Conservation (phyloP, 2,888 invertebrate genomes). For the Lepas anatifera region DNA sequence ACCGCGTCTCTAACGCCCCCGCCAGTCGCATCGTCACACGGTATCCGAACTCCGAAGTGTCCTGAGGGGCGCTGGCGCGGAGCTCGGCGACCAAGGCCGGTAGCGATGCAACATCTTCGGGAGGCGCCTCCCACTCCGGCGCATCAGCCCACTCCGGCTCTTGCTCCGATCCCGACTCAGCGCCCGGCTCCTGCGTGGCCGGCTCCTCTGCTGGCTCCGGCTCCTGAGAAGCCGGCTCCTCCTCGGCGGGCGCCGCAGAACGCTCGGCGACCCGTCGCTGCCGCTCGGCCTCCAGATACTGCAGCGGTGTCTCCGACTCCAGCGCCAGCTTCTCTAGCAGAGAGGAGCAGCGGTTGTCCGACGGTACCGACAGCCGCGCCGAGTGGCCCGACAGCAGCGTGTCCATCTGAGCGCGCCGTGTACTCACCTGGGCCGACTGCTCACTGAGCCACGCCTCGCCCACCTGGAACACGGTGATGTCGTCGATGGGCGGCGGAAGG, state of each 20-base stretch:
- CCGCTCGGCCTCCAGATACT: background rate
- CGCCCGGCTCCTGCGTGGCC: too few species aligned
- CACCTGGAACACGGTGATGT: background rate
- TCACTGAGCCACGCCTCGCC: background rate
- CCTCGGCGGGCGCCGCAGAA: background rate
- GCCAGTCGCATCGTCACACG: background rate
- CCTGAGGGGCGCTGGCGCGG: background rate
- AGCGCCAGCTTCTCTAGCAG: background rate
- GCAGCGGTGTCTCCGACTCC: background rate
- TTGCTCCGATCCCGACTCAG: too few species aligned
- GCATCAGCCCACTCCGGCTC: too few species aligned
- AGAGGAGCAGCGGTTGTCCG: background rate
- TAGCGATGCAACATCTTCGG: too few species aligned
- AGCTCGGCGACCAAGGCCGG: background rate
- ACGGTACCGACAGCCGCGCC: background rate
- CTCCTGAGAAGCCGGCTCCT: background rate
- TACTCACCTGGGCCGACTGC: background rate
- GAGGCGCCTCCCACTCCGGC: background rate
- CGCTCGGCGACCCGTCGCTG: too few species aligned
- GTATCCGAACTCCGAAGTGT: background rate
- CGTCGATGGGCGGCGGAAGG: background rate
- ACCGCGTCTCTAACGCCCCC: background rate
- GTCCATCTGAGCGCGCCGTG: background rate
- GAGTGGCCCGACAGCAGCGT: background rate
- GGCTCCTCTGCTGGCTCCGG: background rate